These are phyloP conservation scores for Semaprochilodus insignis DNA, from an alignment of 2,797 vertebrate species.

Conservation along the genomic window DNA sequence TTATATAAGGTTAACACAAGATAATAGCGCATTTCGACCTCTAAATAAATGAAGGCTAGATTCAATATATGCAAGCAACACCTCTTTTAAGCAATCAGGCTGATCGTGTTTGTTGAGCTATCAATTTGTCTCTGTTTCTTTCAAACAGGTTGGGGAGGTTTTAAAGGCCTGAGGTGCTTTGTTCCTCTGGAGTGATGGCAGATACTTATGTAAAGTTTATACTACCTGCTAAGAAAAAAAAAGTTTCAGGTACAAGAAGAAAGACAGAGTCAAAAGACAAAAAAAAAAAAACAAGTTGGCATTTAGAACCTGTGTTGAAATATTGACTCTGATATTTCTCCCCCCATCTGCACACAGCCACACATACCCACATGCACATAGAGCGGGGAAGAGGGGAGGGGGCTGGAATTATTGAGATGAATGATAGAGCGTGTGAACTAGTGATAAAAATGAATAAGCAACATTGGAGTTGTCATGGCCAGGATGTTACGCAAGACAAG, in stretches of 20 bases:
- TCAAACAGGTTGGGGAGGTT: conserved; percentile 47
- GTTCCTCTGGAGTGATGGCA: conserved; percentile 16
- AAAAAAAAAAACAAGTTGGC: conserved; percentile 20
- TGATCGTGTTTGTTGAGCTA: neutral
- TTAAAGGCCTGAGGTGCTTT: conserved; percentile 38
- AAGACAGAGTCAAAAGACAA: neutral
- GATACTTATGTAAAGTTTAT: conserved; percentile 54
- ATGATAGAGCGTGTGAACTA: conserved; percentile 22
- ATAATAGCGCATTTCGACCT: too few relatives aligned
- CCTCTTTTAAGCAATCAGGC: conserved; percentile 3
- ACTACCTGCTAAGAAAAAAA: conserved; percentile 18
- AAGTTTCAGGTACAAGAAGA: neutral
- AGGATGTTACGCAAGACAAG: conserved; percentile 48
- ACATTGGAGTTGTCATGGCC: conserved; percentile 28
- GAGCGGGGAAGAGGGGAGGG: neutral
- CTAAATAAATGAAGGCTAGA: neutral
- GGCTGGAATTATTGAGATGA: neutral
- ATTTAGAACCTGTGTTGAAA: conserved; percentile 26
- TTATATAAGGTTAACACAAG: too few relatives aligned
- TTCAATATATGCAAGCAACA: neutral
- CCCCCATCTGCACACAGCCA: neutral
- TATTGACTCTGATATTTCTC: conserved; percentile 24
- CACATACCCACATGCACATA: neutral
- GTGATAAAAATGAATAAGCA: conserved; percentile 28
- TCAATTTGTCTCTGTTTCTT: neutral